phyloP scores from a whole-genome alignment of 2,797 vertebrate species.

The Sciurus carolinensis region DNA sequence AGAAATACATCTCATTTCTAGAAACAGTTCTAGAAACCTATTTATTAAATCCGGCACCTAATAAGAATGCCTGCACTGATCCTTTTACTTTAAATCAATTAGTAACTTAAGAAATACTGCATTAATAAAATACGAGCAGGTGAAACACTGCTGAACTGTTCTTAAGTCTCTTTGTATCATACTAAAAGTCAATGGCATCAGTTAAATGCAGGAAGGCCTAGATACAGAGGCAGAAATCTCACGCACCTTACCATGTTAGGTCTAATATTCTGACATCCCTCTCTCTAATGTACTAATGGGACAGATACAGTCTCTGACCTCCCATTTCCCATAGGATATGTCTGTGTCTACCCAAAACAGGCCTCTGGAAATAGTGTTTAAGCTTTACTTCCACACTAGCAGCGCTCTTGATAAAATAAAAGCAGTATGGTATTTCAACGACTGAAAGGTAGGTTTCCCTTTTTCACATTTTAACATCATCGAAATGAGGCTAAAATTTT shows the following conservation, averaged over 20 bases:
- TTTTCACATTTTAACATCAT: not conserved
- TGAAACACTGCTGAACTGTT: not conserved
- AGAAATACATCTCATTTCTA: not conserved
- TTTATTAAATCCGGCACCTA: not conserved
- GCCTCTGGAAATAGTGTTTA: not conserved
- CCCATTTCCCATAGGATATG: not conserved
- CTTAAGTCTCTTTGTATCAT: not conserved
- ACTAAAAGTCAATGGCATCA: not conserved
- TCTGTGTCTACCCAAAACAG: not conserved
- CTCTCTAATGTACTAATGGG: not conserved
- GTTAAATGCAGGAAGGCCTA: not conserved
- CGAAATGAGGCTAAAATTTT: not conserved
- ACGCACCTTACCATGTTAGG: not conserved
- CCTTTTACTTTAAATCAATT: slow-evolving; percentile 49
- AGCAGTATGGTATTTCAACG: not conserved
- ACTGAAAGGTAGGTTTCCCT: not conserved
- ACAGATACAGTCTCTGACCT: not conserved
- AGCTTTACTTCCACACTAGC: not conserved
- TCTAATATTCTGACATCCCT: not conserved
- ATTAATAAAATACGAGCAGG: not conserved
- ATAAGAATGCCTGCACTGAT: not conserved
- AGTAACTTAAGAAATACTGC: not conserved
- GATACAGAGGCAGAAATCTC: not conserved
- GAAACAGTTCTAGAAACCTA: not conserved
- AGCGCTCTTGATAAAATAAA: slow-evolving; percentile 20